A percentile compares a stretch with the other conserved stretches of the same genome.
phyloP scores from a whole-genome alignment of 2,113 vertebrate genomes.

The Myrmophylax atrothorax region DNA sequence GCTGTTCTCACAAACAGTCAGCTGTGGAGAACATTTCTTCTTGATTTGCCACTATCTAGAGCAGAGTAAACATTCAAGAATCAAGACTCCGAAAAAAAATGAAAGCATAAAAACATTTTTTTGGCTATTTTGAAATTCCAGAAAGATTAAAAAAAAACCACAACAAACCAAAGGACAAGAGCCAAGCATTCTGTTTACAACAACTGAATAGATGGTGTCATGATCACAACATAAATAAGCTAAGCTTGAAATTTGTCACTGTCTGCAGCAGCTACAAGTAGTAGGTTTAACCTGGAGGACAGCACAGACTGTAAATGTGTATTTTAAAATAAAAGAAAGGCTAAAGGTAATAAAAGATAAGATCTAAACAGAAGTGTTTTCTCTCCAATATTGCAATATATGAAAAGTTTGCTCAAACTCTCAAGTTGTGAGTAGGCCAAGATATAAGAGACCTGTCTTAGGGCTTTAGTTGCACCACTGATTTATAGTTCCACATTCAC shows the following conservation, averaged over 20 bases:
- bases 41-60: not conserved
- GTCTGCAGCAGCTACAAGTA: not conserved
- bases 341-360: not conserved
- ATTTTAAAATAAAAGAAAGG: not conserved
- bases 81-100: not conserved
- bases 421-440: not conserved
- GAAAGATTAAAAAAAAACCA: not conserved
- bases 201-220: not conserved
- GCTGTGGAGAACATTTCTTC: not conserved
- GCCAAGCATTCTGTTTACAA: not conserved
- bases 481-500: not conserved
- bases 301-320: not conserved
- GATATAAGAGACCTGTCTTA: not conserved
- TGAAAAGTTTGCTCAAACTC: not conserved
- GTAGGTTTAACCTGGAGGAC: not conserved
- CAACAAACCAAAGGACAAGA: not conserved
- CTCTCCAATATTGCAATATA: not conserved
- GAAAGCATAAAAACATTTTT: not conserved
- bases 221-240: not conserved
- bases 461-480: not conserved
- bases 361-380: not conserved
- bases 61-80: not conserved
- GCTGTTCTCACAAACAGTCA: not conserved
- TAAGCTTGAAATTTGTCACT: not conserved
- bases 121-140: not conserved